phyloP scores from a whole-genome alignment of 2,113 vertebrate genomes.

The Nannobrachium achirus region DNA sequence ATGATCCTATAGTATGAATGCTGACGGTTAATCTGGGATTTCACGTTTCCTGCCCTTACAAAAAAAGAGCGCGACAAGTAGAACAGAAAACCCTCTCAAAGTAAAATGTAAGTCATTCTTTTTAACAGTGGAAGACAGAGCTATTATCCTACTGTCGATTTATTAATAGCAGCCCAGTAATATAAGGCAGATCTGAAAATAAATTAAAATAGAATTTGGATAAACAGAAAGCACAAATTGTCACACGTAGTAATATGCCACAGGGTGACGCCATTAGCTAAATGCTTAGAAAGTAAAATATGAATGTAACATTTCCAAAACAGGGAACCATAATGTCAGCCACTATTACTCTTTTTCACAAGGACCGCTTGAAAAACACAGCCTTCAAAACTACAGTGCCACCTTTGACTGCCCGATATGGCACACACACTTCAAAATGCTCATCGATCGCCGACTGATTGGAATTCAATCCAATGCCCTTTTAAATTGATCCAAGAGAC shows the following conservation, averaged over 20 bases:
- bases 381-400: slow-evolving; percentile 2
- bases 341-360: neutral
- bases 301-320: too few relatives aligned
- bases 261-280: too few relatives aligned
- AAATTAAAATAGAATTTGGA: too few relatives aligned
- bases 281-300: too few relatives aligned
- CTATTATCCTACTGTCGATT: too few relatives aligned
- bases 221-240: too few relatives aligned
- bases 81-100: neutral
- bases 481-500: slow-evolving; percentile 8
- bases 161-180: too few relatives aligned
- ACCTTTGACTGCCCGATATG: neutral
- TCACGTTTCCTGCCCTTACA: slow-evolving; percentile 15
- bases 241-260: too few relatives aligned
- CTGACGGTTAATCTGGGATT: neutral
- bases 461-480: neutral
- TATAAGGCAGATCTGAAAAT: too few relatives aligned
- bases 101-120: too few relatives aligned
- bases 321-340: too few relatives aligned
- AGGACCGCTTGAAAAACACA: slow-evolving; percentile 14
- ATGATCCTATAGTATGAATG: slow-evolving; percentile 44
- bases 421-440: neutral
- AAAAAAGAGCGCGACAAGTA: neutral
- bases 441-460: neutral
- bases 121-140: too few relatives aligned